These are phyloP conservation scores for Vanessa cardui DNA, from an alignment of 2,888 invertebrate genomes.

Conservation along the genomic window DNA sequence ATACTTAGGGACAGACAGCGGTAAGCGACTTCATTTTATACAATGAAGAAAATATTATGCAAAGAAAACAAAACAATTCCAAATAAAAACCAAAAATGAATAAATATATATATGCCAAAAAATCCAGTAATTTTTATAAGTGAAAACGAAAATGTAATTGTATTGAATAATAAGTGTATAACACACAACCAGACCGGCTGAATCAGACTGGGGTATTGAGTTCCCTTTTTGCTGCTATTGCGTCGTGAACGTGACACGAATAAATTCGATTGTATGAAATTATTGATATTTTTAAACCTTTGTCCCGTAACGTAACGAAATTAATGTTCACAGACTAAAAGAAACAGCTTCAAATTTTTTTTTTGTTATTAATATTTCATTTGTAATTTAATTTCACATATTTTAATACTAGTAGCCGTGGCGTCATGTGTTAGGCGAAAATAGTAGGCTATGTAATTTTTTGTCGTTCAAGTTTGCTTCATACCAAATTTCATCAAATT, in stretches of 20 bases:
- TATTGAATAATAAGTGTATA: conserved; percentile 11
- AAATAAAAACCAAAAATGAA: not conserved
- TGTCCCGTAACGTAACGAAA: not conserved
- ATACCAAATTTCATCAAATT: no score
- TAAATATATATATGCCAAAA: not conserved
- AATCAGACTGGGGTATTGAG: conserved; percentile 21
- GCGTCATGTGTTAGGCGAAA: no score
- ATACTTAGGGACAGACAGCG: no score
- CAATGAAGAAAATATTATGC: no score
- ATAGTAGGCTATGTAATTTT: no score
- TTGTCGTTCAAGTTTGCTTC: no score
- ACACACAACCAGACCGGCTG: not conserved
- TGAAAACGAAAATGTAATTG: not conserved
- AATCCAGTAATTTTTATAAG: not conserved
- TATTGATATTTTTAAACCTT: conserved; percentile 11
- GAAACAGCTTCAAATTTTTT: not conserved
- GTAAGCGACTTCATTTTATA: no score
- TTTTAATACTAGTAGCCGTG: no score
- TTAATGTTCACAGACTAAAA: not conserved
- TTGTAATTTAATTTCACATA: no score
- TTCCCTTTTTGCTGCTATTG: conserved; percentile 24
- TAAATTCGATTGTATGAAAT: conserved; percentile 21
- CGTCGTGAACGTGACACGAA: conserved; percentile 31
- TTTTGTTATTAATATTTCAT: not conserved
- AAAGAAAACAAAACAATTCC: not conserved